These are phyloP conservation scores for Plecotus auritus DNA, from an alignment of 2,113 vertebrate genomes.

Conservation along the genomic window DNA sequence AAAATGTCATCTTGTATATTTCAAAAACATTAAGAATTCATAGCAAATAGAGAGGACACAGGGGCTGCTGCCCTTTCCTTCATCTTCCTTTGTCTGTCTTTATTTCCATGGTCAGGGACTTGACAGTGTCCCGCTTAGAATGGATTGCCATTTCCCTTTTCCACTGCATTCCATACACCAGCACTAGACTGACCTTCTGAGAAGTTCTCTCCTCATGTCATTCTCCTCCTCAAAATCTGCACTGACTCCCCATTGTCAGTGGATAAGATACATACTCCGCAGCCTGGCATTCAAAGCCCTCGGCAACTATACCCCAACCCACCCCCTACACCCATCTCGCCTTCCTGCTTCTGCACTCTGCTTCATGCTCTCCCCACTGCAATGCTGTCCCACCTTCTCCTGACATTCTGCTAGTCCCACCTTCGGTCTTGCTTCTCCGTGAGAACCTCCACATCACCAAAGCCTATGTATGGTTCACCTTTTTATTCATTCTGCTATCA, in stretches of 20 bases:
- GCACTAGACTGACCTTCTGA: neutral
- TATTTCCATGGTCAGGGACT: neutral
- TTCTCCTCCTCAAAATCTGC: neutral
- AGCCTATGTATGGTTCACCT: neutral
- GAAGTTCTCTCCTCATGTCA: neutral
- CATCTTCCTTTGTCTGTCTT: neutral
- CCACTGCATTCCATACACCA: neutral
- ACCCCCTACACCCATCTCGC: rapidly evolving
- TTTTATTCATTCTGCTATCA: neutral
- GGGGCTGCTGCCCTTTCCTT: neutral
- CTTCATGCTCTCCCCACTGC: neutral
- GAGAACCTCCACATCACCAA: neutral
- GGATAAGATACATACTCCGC: neutral
- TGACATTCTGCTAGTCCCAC: neutral
- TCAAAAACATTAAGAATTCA: neutral
- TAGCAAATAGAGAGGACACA: neutral
- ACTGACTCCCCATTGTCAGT: neutral
- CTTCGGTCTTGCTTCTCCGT: neutral
- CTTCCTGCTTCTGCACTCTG: neutral
- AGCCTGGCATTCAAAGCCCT: neutral
- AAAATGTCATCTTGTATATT: neutral
- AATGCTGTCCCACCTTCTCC: neutral
- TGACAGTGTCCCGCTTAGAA: neutral
- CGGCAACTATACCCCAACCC: neutral
- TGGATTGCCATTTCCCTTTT: neutral